phyloP scores from a whole-genome alignment of 1,140 invertebrate genomes.

The Drosophila asahinai region DNA sequence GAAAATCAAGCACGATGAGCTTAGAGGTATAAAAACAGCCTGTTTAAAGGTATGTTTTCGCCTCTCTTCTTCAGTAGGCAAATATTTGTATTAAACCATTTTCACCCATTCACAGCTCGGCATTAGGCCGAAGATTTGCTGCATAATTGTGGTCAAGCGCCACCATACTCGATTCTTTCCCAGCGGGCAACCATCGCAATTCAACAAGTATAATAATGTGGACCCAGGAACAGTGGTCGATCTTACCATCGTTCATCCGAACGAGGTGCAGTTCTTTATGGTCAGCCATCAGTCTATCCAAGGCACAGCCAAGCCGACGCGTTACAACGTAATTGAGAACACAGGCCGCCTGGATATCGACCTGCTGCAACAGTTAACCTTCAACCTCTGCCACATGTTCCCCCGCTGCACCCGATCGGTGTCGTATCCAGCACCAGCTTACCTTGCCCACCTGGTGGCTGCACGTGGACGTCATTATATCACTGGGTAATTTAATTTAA shows the following conservation, averaged over 20 bases:
- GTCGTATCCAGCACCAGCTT: slow-evolving; percentile 96
- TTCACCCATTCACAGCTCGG: slow-evolving; percentile 18
- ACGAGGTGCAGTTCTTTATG: slow-evolving; percentile 94
- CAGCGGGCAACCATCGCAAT: slow-evolving; percentile 30
- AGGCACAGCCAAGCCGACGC: slow-evolving; percentile 95
- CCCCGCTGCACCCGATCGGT: slow-evolving; percentile 94
- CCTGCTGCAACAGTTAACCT: slow-evolving; percentile 92
- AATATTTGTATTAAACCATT: neutral
- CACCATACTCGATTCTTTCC: slow-evolving; percentile 94
- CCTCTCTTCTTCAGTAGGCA: too few relatives aligned
- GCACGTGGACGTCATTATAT: slow-evolving; percentile 89
- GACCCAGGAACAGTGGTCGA: slow-evolving; percentile 93
- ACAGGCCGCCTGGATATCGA: slow-evolving; percentile 91
- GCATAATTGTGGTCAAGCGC: slow-evolving; percentile 95
- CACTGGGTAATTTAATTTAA: slow-evolving; percentile 69
- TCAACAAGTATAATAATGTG: slow-evolving; percentile 89
- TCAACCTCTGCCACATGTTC: slow-evolving; percentile 95
- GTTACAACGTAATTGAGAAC: slow-evolving; percentile 94
- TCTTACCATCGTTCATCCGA: slow-evolving; percentile 91
- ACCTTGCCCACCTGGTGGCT: slow-evolving; percentile 97
- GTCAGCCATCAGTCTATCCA: slow-evolving; percentile 89
- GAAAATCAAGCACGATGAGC: slow-evolving; percentile 86
- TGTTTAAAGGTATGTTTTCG: slow-evolving; percentile 48
- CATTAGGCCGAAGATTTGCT: slow-evolving; percentile 89
- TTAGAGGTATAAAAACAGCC: slow-evolving; percentile 58